phyloP scores from a whole-genome alignment of 1,140 invertebrate genomes.

The Liolophura sinensis region DNA sequence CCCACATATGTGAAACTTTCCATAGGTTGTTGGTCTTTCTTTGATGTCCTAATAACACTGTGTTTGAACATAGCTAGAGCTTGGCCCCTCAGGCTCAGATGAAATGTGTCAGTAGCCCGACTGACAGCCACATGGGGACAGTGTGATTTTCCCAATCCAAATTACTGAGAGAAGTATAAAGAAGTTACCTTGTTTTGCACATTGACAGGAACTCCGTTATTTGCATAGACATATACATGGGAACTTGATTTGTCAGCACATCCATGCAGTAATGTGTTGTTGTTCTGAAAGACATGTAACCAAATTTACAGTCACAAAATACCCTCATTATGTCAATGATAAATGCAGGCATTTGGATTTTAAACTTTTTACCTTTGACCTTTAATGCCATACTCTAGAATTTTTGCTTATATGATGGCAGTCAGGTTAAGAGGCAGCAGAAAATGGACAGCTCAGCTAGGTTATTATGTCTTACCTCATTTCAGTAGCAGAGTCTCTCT shows the following conservation, averaged over 20 bases:
- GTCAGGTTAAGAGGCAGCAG: no score
- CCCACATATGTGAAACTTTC: background rate
- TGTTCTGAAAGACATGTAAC: conserved; percentile 25
- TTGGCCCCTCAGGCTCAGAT: no score
- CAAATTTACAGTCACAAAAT: background rate
- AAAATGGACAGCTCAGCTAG: no score
- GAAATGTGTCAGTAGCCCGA: background rate
- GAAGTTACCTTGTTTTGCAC: conserved; percentile 38
- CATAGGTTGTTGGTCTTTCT: background rate
- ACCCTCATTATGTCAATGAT: background rate
- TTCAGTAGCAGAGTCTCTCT: no score
- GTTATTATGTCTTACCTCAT: no score
- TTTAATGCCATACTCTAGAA: no score
- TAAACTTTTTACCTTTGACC: no score
- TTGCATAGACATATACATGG: conserved; percentile 32
- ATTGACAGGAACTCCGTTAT: conserved; percentile 36
- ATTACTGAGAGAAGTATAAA: no score
- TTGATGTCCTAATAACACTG: no score
- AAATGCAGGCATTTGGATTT: background rate
- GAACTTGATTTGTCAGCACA: conserved; percentile 20
- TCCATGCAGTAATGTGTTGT: conserved; percentile 34
- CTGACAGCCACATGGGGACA: background rate
- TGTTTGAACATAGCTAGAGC: no score
- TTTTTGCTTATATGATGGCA: no score
- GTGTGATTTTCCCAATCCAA: no score